These are phyloP conservation scores for Spodoptera exigua DNA, from an alignment of 2,888 invertebrate genomes.

Conservation along the genomic window DNA sequence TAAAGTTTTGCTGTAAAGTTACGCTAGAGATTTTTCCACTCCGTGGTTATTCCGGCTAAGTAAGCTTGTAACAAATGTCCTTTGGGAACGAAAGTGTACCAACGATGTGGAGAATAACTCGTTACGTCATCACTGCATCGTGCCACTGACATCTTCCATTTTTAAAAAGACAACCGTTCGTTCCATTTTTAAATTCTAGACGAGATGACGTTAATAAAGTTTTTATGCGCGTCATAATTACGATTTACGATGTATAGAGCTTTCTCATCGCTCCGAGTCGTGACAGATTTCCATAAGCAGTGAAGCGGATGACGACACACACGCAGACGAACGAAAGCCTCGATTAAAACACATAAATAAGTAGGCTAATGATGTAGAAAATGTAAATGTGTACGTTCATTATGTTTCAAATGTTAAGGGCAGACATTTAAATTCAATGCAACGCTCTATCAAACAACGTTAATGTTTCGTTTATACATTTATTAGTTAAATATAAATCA, in stretches of 20 bases:
- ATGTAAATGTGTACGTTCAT: constrained; percentile 43
- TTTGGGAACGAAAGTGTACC: constrained; percentile 20
- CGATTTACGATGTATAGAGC: constrained; percentile 37
- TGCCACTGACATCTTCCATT: constrained; percentile 29
- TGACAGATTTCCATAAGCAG: constrained; percentile 57
- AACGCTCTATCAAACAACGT: constrained; percentile 27
- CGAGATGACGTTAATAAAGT: constrained; percentile 42
- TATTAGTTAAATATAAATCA: constrained; percentile 11
- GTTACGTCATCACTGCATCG: constrained; percentile 34
- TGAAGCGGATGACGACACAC: constrained; percentile 27
- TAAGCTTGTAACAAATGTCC: constrained; percentile 42
- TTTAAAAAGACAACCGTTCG: constrained; percentile 17
- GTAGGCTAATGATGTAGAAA: constrained; percentile 56
- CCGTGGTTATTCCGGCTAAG: constrained; percentile 23
- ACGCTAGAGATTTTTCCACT: constrained; percentile 26
- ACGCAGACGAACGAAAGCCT: constrained; percentile 29
- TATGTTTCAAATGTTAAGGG: constrained; percentile 41
- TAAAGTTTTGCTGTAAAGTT: constrained; percentile 39
- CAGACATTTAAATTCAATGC: constrained; percentile 46
- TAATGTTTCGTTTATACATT: constrained; percentile 24
- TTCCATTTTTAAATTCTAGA: constrained; percentile 41
- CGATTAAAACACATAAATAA: constrained; percentile 41
- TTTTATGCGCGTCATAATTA: constrained; percentile 35
- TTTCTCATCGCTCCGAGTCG: constrained; percentile 51
- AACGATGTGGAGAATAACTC: constrained; percentile 21